These are phyloP conservation scores for Galeopsomyia nigrocyanea DNA, from an alignment of 2,888 invertebrate species.

Conservation along the genomic window DNA sequence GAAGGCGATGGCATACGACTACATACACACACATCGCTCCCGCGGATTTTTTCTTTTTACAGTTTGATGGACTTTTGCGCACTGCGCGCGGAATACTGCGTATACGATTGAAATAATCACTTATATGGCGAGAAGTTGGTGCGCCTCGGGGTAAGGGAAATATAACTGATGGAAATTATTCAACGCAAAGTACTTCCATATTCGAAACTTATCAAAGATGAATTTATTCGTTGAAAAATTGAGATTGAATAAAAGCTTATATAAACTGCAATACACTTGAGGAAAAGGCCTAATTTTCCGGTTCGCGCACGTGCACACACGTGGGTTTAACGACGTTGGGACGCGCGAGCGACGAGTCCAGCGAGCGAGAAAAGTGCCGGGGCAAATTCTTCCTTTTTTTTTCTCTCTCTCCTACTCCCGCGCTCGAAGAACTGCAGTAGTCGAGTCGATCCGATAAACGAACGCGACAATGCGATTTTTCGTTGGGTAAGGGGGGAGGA, in stretches of 20 bases:
- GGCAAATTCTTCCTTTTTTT: neutral
- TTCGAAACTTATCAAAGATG: too few species aligned
- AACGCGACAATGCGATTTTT: conserved; percentile 47
- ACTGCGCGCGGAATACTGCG: too few species aligned
- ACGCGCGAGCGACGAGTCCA: neutral
- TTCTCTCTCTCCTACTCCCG: conserved; percentile 21
- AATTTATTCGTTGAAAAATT: too few species aligned
- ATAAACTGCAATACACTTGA: neutral
- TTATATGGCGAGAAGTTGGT: too few species aligned
- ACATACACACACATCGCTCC: neutral
- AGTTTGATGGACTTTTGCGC: neutral
- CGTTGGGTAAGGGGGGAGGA: neutral
- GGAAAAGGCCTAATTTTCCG: conserved; percentile 27
- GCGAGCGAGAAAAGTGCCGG: conserved; percentile 8
- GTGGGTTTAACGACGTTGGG: neutral
- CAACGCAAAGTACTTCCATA: too few species aligned
- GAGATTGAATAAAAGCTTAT: too few species aligned
- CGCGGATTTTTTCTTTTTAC: neutral
- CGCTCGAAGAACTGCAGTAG: conserved; percentile 6
- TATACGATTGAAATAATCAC: neutral
- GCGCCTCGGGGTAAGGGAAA: too few species aligned
- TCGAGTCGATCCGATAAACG: conserved; percentile 42
- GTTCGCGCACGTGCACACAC: conserved; percentile 5
- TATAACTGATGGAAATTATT: too few species aligned
- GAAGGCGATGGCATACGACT: neutral